These are phyloP conservation scores for Halictus rubicundus DNA, from an alignment of 1,140 invertebrate species.

Conservation along the genomic window DNA sequence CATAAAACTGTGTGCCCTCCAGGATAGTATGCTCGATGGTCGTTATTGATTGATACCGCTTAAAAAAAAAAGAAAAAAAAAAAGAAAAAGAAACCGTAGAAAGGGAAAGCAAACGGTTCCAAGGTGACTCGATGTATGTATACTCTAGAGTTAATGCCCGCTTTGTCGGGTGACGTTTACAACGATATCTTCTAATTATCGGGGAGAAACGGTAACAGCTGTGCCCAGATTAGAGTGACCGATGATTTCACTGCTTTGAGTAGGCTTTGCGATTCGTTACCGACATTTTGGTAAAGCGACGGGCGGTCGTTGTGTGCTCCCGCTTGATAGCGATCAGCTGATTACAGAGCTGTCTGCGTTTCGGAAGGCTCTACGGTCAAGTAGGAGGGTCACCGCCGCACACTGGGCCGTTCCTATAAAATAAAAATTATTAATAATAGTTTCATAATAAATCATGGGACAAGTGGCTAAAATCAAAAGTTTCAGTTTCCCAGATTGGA, in stretches of 20 bases:
- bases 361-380: no score
- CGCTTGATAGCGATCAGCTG: no score
- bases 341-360: no score
- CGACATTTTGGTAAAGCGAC: neutral
- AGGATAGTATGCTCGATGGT: neutral
- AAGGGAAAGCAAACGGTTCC: neutral
- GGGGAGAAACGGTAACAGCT: conserved; percentile 13
- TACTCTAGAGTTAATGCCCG: conserved; percentile 54
- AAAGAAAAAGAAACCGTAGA: no score
- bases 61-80: neutral
- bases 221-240: conserved; percentile 1
- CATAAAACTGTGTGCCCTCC: no score
- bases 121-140: conserved; percentile 18
- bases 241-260: conserved; percentile 28
- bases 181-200: conserved; percentile 11
- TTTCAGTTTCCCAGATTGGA: no score
- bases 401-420: no score
- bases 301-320: neutral
- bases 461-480: no score
- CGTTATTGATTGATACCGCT: neutral
- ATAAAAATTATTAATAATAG: no score
- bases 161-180: conserved; percentile 34
- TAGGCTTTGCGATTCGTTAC: neutral
- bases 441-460: no score
- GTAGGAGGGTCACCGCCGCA: no score